Base-by-base conservation (phyloP, 2,113 vertebrate genomes). In the Semnopithecus entellus region DNA sequence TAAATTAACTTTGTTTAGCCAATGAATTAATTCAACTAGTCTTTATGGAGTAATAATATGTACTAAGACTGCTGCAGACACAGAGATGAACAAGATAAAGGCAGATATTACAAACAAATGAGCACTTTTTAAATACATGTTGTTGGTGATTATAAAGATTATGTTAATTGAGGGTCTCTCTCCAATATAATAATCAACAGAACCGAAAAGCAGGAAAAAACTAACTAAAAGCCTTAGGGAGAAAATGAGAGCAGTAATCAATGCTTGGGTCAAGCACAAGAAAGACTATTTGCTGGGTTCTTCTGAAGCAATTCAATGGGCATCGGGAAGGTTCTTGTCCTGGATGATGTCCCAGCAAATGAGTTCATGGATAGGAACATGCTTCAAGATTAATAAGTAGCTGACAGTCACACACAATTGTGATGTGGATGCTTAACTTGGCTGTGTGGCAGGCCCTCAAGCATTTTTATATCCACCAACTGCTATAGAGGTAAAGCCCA, bases 21-120 rank as follows among this genome's bases (percentile, higher is more conserved):
- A 79, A 50, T 27, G 57, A 91, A 76, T 59, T 82, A 64, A 94
- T 66, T 78, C 75, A 72, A 45, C 38, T 81, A 90, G 52, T 35
- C 35, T 66, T 52, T 35, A 43, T 5, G 32, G 7, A 88, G 27
- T 30, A 78, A 52, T 20, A 50, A 17, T 72, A 59, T 81, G 96
- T 76, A 57, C 73, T 76, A 89, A 96, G 83, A 96, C 16, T 27
- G 5, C 13, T 64, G 68, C 50, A 86, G 90, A 55, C 45, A 70
- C 59, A 86, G 70, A 91, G 52, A 95, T 55, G 50, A 94, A 72
- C 84, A 89, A 91, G 57, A 40, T 48, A 79, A 72, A 93, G 59
- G 55, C 38, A 88, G 82, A 78, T n/a, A 25, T 85, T 84, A 80
- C 82, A 43, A 61, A 75, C 88, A 89, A 88, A 80, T 64, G 2